phyloP scores from a whole-genome alignment of 2,113 vertebrate species.

The Pagrus major region DNA sequence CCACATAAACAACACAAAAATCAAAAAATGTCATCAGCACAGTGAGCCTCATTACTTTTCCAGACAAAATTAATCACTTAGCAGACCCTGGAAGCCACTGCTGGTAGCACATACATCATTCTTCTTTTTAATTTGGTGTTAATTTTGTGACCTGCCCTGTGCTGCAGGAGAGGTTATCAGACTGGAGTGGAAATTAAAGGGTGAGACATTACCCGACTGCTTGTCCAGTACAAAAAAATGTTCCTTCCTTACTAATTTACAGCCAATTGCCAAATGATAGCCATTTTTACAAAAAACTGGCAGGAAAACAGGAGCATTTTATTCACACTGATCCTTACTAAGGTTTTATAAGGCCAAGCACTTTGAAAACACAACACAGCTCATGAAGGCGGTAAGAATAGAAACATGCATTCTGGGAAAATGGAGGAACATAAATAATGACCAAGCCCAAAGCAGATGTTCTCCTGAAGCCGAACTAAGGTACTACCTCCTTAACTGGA shows the following conservation, averaged over 20 bases:
- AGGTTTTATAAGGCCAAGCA: conserved; percentile 10
- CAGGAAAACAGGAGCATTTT: not conserved
- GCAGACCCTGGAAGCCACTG: not conserved
- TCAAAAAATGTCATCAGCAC: not conserved
- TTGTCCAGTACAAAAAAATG: not conserved
- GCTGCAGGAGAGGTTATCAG: conserved; percentile 9
- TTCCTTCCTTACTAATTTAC: not conserved
- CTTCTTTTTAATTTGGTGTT: conserved; percentile 30
- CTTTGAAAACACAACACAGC: conserved; percentile 11
- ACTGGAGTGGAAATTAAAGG: conserved; percentile 20
- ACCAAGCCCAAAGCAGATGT: not conserved
- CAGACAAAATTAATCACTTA: conserved; percentile 22
- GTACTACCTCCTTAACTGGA: not conserved
- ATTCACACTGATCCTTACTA: not conserved
- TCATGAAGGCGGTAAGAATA: not conserved
- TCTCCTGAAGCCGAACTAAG: not conserved
- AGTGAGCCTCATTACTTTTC: conserved; percentile 13
- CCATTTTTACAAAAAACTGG: not conserved
- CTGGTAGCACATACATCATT: conserved; percentile 19
- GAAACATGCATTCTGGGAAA: conserved; percentile 16
- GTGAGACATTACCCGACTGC: not conserved
- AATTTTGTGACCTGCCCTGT: conserved; percentile 12
- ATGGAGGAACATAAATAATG: conserved; percentile 29
- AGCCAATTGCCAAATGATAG: not conserved
- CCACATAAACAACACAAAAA: not conserved